Conservation (phyloP, 2,113 vertebrate species). For the Hoplias malabaricus region DNA sequence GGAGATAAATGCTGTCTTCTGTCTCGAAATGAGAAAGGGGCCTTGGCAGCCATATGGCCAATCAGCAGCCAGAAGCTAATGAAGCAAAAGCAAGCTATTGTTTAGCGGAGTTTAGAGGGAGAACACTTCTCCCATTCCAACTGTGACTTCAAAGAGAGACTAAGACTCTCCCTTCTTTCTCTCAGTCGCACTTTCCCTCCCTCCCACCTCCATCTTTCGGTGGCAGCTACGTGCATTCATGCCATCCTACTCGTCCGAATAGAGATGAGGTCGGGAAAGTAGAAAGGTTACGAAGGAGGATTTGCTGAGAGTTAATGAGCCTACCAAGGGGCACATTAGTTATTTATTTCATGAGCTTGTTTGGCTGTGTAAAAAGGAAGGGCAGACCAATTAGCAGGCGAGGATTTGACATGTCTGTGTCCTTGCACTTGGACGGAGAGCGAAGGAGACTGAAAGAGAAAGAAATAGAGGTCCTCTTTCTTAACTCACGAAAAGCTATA, state of each 20-base stretch:
- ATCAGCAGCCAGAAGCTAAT: slow-evolving; percentile 3
- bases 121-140: slow-evolving; percentile 12
- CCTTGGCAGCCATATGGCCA: slow-evolving; percentile 36
- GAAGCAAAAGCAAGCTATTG: slow-evolving; percentile 29
- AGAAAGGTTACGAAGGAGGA: neutral
- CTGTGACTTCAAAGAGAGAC: slow-evolving; percentile 1
- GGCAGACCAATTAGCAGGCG: slow-evolving; percentile 26
- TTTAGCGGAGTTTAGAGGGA: neutral
- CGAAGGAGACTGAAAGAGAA: neutral
- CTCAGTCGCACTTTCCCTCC: neutral
- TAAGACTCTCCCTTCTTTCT: neutral
- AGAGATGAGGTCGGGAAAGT: neutral
- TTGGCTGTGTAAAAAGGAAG: slow-evolving; percentile 29
- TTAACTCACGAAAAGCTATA: slow-evolving; percentile 42
- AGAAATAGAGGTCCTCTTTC: neutral
- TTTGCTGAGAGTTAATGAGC: slow-evolving; percentile 47
- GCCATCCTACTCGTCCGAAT: neutral
- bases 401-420: slow-evolving; percentile 29
- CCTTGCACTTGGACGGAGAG: slow-evolving; percentile 34
- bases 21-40: neutral
- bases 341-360: slow-evolving; percentile 49
- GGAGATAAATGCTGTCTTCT: slow-evolving; percentile 11
- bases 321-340: slow-evolving; percentile 38
- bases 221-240: slow-evolving; percentile 5
- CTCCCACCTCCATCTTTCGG: neutral